Conservation (phyloP, 2,888 invertebrate genomes). For the Hypomecis punctinalis region DNA sequence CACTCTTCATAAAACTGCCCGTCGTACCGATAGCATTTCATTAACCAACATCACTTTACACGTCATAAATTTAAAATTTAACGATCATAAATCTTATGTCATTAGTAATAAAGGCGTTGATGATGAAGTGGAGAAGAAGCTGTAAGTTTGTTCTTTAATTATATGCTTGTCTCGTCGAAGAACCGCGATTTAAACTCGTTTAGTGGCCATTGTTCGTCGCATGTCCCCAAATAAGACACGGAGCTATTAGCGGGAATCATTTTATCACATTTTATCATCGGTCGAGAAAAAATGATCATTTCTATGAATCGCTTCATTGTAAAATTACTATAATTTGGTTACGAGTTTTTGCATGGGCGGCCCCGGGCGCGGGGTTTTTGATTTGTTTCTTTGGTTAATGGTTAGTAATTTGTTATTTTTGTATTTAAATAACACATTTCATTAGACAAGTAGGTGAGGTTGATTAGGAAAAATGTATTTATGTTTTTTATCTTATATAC, state of each 20-base stretch:
- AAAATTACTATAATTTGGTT: constrained; percentile 39
- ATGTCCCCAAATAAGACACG: constrained; percentile 59
- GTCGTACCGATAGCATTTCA: constrained; percentile 25
- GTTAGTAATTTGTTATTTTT: constrained; percentile 38
- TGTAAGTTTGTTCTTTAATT: constrained; percentile 59
- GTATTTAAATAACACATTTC: constrained; percentile 32
- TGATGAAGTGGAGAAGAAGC: constrained; percentile 30
- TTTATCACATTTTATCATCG: constrained; percentile 16
- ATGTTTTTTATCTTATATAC: background rate
- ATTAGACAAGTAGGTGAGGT: constrained; percentile 2
- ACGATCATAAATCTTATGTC: constrained; percentile 33
- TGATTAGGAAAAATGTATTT: background rate
- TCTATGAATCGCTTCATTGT: constrained; percentile 36
- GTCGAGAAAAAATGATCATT: constrained; percentile 28
- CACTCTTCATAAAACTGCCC: constrained; percentile 25
- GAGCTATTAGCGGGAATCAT: constrained; percentile 55
- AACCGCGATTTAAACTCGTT: constrained; percentile 78
- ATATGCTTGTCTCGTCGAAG: constrained; percentile 74
- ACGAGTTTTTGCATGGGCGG: constrained; percentile 38
- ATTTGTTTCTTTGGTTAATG: constrained; percentile 34
- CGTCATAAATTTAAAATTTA: constrained; percentile 30
- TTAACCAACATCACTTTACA: constrained; percentile 32
- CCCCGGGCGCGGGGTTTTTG: constrained; percentile 31
- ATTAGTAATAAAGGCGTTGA: constrained; percentile 38
- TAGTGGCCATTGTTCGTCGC: constrained; percentile 67